Base-by-base conservation (phyloP, 1,140 invertebrate genomes). In the Colletes gigas region DNA sequence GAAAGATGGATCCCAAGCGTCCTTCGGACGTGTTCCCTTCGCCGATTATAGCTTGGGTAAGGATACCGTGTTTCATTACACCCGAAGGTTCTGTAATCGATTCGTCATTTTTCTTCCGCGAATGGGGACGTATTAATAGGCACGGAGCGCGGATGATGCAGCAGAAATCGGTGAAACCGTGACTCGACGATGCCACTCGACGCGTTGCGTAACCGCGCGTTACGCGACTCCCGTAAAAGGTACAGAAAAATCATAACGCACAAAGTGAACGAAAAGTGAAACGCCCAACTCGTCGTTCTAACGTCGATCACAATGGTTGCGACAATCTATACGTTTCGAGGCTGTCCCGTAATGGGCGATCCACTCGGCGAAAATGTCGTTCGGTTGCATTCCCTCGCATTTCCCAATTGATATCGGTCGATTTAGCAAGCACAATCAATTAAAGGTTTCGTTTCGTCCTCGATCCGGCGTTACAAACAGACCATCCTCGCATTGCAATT, bases 221-320 rank as follows among this genome's bases (percentile, higher is more conserved):
- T 63, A 21, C n/a, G 47, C 30, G n/a, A 14, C 1, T 4, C 0
- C 8, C 15, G 30, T 17, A 5, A 6, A 60, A 17, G 60, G 14
- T 8, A 17, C 4, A 30, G 30, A 41, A 7, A 63, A 78, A 72
- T 72, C n/a, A 52, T 62, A 62, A 71, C 59, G 39, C 12, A 10
- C 19, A 1, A 9, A 14, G 15, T 21, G 39, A 21, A 17, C 19
- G n/a, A 39, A 82, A 86, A 78, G 71, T 82, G 75, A 86, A 82
- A 77, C 69, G 62, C 63, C 69, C 73, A 69, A 71, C 59, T 39
- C 79, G 78, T 50, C 6, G 67, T 30, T 30, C 19, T 39, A 44
- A 44, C 50, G 50, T 50, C 60, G 60, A 63, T 66, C 54, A 41
- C 14, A 52, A 19, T 62, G n/a, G 71, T 85, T 70, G 71, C 72